Conservation (phyloP, 2,113 vertebrate genomes). For the Heloderma charlesbogerti region DNA sequence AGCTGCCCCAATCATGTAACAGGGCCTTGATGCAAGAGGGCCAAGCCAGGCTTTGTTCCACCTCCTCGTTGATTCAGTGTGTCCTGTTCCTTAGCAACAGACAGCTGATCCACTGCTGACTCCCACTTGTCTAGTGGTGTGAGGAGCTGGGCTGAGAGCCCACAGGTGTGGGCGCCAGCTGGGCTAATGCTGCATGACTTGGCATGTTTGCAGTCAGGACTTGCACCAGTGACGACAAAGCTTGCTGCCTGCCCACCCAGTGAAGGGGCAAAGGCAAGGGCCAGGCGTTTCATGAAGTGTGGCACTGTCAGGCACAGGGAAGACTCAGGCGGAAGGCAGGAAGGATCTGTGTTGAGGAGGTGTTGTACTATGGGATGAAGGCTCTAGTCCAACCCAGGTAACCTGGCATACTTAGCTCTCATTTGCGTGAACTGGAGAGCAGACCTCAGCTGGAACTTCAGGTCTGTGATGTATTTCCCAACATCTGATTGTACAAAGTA, state of each 20-base stretch:
- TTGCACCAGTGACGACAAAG: background rate
- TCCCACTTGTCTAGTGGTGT: background rate
- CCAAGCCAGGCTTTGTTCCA: background rate
- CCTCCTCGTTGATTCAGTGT: background rate
- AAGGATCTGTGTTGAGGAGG: background rate
- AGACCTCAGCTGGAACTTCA: background rate
- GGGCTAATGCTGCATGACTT: background rate
- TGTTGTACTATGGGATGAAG: background rate
- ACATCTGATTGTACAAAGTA: background rate
- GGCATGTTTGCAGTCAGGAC: background rate
- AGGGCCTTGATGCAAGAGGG: background rate
- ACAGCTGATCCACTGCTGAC: background rate
- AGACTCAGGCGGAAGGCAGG: background rate
- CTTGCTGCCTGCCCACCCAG: background rate
- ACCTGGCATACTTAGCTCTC: background rate
- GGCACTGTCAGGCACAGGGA: background rate
- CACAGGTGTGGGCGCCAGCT: background rate
- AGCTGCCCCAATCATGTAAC: background rate
- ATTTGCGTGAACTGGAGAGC: background rate
- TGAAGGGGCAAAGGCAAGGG: background rate
- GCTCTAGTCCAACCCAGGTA: background rate
- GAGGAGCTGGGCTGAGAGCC: conserved; percentile 8
- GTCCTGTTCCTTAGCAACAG: background rate
- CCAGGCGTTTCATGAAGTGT: background rate
- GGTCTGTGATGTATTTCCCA: too few species aligned